Percentiles rank a stretch among this genome's conserved stretches.
phyloP scores from a whole-genome alignment of 2,888 invertebrate species.

The Glaucopsyche alexis region DNA sequence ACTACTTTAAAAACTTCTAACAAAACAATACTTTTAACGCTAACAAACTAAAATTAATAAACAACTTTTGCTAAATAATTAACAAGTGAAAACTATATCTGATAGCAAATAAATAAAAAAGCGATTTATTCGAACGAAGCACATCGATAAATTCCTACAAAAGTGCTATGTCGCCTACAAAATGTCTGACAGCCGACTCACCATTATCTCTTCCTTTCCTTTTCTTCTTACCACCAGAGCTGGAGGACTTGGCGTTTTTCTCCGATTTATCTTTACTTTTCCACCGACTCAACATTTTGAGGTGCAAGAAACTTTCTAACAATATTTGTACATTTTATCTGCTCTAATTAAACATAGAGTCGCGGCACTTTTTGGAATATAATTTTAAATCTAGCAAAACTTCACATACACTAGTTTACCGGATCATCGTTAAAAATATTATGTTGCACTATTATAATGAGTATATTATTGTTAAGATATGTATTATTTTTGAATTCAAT shows the following conservation, averaged over 20 bases:
- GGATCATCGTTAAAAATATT: conserved; percentile 28
- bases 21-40: no score
- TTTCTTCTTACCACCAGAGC: conserved; percentile 87
- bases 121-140: neutral
- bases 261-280: conserved; percentile 91
- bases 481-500: conserved; percentile 30
- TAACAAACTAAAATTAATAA: neutral
- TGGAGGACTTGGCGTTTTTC: conserved; percentile 80
- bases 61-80: neutral
- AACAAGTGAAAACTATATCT: neutral
- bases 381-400: conserved; percentile 23
- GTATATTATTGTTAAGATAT: conserved; percentile 32
- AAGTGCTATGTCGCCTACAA: neutral
- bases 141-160: neutral
- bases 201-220: conserved; percentile 91
- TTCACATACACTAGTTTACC: neutral
- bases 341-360: conserved; percentile 35
- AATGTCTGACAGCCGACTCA: conserved; percentile 55
- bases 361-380: conserved; percentile 31
- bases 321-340: conserved; percentile 32
- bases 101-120: conserved; percentile 11
- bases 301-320: conserved; percentile 26
- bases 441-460: conserved; percentile 24
- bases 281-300: conserved; percentile 89
- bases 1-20: neutral